Evolutionary conservation across 2,113 vertebrate genomes (phyloP).

Genomic region (Sebastes fasciatus): DNA sequence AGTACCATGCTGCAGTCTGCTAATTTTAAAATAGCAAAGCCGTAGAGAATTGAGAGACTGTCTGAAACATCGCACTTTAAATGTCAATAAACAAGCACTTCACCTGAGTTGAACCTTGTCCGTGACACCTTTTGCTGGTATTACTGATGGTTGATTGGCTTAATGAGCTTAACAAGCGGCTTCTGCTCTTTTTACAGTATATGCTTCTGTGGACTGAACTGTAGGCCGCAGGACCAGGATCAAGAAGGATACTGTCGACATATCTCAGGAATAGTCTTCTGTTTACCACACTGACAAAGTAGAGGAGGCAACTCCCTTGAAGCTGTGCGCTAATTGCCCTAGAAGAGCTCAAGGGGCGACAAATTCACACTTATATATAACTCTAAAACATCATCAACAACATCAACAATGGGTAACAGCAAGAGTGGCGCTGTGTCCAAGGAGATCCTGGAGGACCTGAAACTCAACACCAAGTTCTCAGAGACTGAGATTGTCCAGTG

Average conservation of each 20-base stretch:
- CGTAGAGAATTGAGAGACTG: not conserved
- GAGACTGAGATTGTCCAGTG: slow-evolving; percentile 80
- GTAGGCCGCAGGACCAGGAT: slow-evolving; percentile 25
- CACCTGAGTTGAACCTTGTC: slow-evolving; percentile 19
- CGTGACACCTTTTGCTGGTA: slow-evolving; percentile 35
- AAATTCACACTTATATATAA: not conserved
- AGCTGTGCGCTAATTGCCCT: not conserved
- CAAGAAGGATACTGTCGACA: not conserved
- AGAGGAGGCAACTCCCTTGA: slow-evolving; percentile 19
- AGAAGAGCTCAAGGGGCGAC: slow-evolving; percentile 8
- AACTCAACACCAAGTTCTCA: slow-evolving; percentile 81
- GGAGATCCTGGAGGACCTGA: slow-evolving; percentile 82
- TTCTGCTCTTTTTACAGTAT: slow-evolving; percentile 66
- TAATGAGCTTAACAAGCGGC: slow-evolving; percentile 60
- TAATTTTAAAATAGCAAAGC: not conserved
- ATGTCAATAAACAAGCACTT: not conserved
- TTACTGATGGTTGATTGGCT: slow-evolving; percentile 52
- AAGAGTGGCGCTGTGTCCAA: slow-evolving; percentile 79
- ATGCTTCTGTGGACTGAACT: slow-evolving; percentile 16
- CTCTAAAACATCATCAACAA: slow-evolving; percentile 13
- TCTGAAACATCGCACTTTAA: not conserved
- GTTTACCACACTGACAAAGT: slow-evolving; percentile 1
- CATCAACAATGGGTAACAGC: slow-evolving; percentile 77
- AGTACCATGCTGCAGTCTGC: not conserved
- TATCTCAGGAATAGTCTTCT: not conserved